Conservation (phyloP, 2,113 vertebrate species). For the Ia io region DNA sequence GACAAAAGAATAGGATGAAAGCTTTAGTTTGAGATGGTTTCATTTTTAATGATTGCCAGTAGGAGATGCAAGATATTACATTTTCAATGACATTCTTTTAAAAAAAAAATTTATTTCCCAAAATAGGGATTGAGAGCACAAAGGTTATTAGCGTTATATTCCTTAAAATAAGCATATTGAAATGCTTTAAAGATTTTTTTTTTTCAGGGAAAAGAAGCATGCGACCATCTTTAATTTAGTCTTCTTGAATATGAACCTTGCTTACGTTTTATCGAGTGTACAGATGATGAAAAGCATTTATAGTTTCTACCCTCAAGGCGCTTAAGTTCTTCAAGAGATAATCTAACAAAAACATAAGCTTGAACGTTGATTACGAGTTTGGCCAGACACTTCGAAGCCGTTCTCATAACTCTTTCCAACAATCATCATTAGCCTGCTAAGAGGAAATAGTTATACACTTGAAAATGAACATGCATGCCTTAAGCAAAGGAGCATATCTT, state of each 20-base stretch:
- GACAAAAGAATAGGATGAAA: neutral
- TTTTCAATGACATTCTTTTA: neutral
- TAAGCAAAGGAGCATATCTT: conserved; percentile 52
- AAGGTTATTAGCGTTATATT: neutral
- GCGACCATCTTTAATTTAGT: neutral
- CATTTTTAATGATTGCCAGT: neutral
- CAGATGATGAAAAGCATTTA: neutral
- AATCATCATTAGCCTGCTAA: neutral
- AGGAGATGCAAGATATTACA: neutral
- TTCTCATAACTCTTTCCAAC: neutral
- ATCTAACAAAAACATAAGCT: neutral
- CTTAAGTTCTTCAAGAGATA: conserved; percentile 42
- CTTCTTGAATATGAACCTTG: neutral
- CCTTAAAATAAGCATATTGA: neutral
- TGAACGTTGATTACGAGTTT: neutral
- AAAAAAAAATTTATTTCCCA: neutral
- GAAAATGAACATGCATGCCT: conserved; percentile 39
- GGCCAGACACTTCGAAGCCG: neutral
- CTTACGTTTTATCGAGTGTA: neutral
- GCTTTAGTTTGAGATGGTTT: neutral
- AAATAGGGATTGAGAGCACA: neutral
- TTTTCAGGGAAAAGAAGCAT: neutral
- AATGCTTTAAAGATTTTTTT: neutral
- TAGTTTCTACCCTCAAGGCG: conserved; percentile 34
- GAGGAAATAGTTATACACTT: neutral